phyloP scores from a whole-genome alignment of 2,113 vertebrate species.

The Sylvia atricapilla region DNA sequence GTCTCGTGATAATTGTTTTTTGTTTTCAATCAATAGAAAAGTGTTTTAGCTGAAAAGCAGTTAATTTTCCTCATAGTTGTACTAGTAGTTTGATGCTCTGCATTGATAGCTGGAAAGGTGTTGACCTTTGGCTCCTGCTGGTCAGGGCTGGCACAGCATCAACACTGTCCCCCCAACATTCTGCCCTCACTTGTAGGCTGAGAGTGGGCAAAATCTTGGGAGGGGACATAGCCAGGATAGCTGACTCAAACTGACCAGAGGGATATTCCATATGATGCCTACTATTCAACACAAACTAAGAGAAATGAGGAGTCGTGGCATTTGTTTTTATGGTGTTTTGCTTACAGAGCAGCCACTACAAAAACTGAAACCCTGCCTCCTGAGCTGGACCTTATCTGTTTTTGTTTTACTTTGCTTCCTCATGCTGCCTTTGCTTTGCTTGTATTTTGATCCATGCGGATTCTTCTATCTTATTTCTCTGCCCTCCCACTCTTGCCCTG shows the following conservation, averaged over 20 bases:
- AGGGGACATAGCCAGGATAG: background rate
- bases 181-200: accelerated
- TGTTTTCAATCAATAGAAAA: background rate
- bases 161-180: accelerated
- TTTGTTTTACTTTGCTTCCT: background rate
- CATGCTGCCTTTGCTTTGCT: background rate
- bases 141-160: background rate
- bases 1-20: too few species aligned
- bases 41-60: background rate
- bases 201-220: background rate
- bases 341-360: background rate
- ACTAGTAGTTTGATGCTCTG: background rate
- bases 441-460: background rate
- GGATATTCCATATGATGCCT: background rate
- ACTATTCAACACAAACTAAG: background rate
- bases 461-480: background rate
- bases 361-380: background rate
- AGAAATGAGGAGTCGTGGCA: accelerated
- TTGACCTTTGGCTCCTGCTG: background rate
- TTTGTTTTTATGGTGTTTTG: background rate
- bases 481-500: background rate
- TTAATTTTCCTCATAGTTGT: background rate
- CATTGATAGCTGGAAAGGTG: background rate
- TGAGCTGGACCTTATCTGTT: background rate
- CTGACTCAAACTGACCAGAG: background rate